Conservation (phyloP, 2,888 invertebrate species). For the Eutolmus rufibarbis region DNA sequence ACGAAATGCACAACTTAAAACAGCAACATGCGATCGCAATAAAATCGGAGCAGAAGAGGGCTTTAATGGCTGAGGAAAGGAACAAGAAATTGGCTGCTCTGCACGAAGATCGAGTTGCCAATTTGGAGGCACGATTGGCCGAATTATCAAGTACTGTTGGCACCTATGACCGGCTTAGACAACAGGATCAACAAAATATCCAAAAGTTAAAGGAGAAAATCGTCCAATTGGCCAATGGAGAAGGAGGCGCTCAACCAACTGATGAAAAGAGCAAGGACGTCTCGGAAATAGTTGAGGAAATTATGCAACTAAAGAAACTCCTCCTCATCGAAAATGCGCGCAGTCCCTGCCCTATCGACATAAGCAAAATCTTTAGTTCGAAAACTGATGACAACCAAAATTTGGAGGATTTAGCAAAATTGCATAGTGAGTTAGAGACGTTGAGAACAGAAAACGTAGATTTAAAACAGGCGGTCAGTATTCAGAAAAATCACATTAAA, state of each 20-base stretch:
- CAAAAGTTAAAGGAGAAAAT: slow-evolving; percentile 66
- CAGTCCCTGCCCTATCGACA: slow-evolving; percentile 69
- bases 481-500: slow-evolving; percentile 69
- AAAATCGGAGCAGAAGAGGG: slow-evolving; percentile 76
- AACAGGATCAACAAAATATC: slow-evolving; percentile 77
- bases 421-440: slow-evolving; percentile 73
- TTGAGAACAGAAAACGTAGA: slow-evolving; percentile 64
- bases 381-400: slow-evolving; percentile 66
- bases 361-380: slow-evolving; percentile 66
- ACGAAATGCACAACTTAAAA: slow-evolving; percentile 76
- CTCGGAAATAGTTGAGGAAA: slow-evolving; percentile 69
- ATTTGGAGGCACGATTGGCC: slow-evolving; percentile 77
- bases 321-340: slow-evolving; percentile 69
- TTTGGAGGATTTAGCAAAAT: slow-evolving; percentile 69
- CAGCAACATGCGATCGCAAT: slow-evolving; percentile 76
- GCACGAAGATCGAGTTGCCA: slow-evolving; percentile 79
- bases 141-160: slow-evolving; percentile 82
- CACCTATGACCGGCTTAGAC: slow-evolving; percentile 74
- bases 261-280: slow-evolving; percentile 63
- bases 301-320: slow-evolving; percentile 70
- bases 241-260: slow-evolving; percentile 33
- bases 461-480: slow-evolving; percentile 53
- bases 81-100: slow-evolving; percentile 72
- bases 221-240: slow-evolving; percentile 52
- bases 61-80: slow-evolving; percentile 75